Evolutionary conservation across 2,797 vertebrate species (phyloP).

Genomic region (Xiphophorus birchmanni): DNA sequence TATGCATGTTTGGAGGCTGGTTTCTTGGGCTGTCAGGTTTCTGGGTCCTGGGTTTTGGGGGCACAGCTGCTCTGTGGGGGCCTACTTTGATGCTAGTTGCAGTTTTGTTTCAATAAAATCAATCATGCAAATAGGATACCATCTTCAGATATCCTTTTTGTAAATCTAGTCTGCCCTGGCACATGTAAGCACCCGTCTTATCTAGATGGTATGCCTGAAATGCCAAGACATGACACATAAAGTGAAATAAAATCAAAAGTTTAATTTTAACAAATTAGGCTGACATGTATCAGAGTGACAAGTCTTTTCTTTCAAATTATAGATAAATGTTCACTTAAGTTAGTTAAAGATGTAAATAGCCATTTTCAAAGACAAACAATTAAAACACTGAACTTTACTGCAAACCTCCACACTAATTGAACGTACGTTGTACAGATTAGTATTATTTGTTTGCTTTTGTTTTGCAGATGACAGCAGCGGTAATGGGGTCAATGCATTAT

Average conservation of each 20-base stretch:
- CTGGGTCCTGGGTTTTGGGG: no score
- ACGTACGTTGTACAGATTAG: neutral
- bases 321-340: neutral
- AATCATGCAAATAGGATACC: no score
- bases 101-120: no score
- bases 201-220: no score
- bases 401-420: neutral
- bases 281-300: neutral
- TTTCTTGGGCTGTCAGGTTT: no score
- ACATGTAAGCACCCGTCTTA: no score
- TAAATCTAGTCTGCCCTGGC: no score
- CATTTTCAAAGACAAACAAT: neutral
- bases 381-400: neutral
- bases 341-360: neutral
- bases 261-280: neutral
- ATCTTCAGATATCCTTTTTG: no score
- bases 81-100: no score
- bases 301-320: neutral
- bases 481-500: constrained; percentile 56
- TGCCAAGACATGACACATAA: no score
- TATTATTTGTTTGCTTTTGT: neutral
- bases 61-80: no score
- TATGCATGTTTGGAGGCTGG: no score
- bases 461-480: constrained; percentile 76
- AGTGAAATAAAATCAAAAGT: neutral